Percentiles rank a stretch among this genome's conserved stretches.
These are phyloP conservation scores for Bombus picipes DNA, from an alignment of 1,140 invertebrate species.

Conservation along the genomic window DNA sequence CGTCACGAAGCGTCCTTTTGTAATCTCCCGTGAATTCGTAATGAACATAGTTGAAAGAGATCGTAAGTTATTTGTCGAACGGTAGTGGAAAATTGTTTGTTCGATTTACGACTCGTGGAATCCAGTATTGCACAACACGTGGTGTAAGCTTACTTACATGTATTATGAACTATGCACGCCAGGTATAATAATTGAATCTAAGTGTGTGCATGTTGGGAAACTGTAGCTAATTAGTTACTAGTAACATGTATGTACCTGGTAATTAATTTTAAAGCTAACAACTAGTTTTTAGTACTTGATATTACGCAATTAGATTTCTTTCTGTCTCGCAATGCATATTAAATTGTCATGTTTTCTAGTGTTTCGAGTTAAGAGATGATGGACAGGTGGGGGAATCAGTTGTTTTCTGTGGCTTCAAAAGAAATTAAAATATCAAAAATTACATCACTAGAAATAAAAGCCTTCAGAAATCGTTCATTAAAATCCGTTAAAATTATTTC, in stretches of 20 bases:
- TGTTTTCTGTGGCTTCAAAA: not conserved
- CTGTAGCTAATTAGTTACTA: conserved; percentile 18
- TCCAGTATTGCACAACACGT: not conserved
- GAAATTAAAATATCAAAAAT: not conserved
- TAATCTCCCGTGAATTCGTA: not conserved
- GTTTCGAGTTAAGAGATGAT: not conserved
- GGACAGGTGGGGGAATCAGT: not conserved
- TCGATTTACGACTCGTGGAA: not conserved
- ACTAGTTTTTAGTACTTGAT: not conserved
- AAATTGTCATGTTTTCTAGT: not conserved
- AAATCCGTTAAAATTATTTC: not conserved
- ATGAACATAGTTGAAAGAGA: not conserved
- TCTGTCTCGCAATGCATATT: not conserved
- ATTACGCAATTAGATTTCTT: not conserved
- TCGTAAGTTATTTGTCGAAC: not conserved
- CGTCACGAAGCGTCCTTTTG: not conserved
- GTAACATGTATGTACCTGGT: not conserved
- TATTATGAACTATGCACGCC: not conserved
- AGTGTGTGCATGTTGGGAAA: not conserved
- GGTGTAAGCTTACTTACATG: not conserved
- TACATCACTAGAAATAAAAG: no score
- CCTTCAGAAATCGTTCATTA: not conserved
- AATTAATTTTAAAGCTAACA: not conserved
- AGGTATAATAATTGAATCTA: conserved; percentile 1
- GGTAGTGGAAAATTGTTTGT: not conserved